A percentile compares a stretch with the other conserved stretches of the same genome.
phyloP scores from a whole-genome alignment of 2,797 vertebrate species.

The Loris lydekkerianus region DNA sequence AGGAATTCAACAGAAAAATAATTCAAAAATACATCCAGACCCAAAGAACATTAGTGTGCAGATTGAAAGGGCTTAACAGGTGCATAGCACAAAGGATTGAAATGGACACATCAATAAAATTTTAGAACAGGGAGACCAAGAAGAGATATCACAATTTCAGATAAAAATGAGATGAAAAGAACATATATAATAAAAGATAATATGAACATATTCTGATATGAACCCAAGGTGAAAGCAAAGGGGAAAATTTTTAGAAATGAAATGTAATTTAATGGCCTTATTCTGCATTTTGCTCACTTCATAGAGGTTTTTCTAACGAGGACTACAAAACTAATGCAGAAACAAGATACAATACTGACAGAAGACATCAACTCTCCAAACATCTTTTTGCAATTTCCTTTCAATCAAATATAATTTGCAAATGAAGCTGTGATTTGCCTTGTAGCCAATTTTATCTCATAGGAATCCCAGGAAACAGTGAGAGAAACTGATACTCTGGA shows the following conservation, averaged over 20 bases:
- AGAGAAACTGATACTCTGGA: background rate
- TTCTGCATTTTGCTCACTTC: background rate
- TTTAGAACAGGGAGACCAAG: background rate
- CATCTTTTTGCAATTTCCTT: conserved; percentile 32
- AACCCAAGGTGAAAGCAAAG: background rate
- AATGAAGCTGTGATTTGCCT: conserved; percentile 33
- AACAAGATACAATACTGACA: background rate
- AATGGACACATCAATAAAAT: background rate
- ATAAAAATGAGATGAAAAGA: conserved; percentile 29
- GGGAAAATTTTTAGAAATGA: background rate
- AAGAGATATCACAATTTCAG: background rate
- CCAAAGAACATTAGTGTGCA: background rate
- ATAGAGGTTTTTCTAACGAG: background rate
- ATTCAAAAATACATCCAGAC: background rate
- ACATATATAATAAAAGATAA: background rate
- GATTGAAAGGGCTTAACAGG: background rate
- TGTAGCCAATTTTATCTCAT: conserved; percentile 39
- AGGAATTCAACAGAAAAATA: background rate
- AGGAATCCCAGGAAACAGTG: background rate
- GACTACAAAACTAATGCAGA: background rate
- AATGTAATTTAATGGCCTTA: background rate
- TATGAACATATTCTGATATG: background rate
- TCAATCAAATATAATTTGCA: conserved; percentile 53
- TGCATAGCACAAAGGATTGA: background rate
- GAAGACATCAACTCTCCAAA: background rate